phyloP scores from a whole-genome alignment of 2,888 invertebrate species.

The Parnassius orleans region DNA sequence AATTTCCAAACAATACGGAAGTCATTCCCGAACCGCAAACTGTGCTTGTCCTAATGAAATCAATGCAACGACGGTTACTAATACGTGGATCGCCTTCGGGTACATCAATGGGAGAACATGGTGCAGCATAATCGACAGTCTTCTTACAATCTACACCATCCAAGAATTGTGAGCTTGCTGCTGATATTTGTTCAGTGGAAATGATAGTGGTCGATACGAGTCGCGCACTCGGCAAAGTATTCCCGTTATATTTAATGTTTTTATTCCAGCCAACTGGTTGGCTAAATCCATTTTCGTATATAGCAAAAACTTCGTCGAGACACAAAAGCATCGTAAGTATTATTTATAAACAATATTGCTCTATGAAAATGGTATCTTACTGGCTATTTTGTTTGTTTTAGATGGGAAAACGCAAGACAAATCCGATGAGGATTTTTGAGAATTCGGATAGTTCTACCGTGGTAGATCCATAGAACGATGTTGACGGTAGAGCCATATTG shows the following conservation, averaged over 20 bases:
- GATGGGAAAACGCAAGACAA: too few species aligned
- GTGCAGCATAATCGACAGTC: slow-evolving; percentile 95
- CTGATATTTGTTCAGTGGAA: slow-evolving; percentile 89
- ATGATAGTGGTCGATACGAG: slow-evolving; percentile 92
- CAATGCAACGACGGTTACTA: slow-evolving; percentile 92
- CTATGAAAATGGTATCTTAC: too few species aligned
- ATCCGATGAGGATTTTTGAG: too few species aligned
- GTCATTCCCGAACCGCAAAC: slow-evolving; percentile 99
- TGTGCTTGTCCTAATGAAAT: slow-evolving; percentile 96
- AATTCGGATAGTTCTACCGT: too few species aligned
- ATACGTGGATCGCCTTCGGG: slow-evolving; percentile 93
- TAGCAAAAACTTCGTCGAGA: too few species aligned
- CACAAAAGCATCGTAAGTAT: too few species aligned
- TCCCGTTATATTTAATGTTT: slow-evolving; percentile 89
- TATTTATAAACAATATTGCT: too few species aligned
- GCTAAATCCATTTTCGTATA: slow-evolving; percentile 98
- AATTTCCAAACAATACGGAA: slow-evolving; percentile 92
- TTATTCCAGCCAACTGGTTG: slow-evolving; percentile 97
- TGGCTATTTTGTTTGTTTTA: too few species aligned
- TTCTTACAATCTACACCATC: slow-evolving; percentile 96
- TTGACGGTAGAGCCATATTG: too few species aligned
- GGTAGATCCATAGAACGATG: too few species aligned
- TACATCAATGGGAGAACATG: slow-evolving; percentile 98
- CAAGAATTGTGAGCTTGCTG: slow-evolving; percentile 96
- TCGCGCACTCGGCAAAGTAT: slow-evolving; percentile 91